Evolutionary conservation across 2,113 vertebrate species (phyloP).

Genomic region (Oenanthe melanoleuca): DNA sequence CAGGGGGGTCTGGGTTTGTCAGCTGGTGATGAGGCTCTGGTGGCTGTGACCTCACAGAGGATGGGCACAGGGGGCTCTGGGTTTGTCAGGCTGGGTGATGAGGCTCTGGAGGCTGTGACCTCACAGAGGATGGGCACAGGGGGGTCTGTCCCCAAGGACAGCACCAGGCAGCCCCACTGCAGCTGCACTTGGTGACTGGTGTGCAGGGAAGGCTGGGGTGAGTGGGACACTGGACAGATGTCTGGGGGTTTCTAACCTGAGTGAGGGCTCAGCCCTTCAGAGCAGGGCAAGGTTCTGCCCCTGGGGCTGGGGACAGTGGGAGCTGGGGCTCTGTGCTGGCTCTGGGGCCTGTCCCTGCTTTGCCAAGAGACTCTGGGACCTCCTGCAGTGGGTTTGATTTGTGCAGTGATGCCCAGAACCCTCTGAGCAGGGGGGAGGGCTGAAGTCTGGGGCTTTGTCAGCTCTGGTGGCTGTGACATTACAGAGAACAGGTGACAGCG

Average conservation of each 20-base stretch:
- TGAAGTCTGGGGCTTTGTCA: not conserved
- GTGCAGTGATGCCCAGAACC: not conserved
- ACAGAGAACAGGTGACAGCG: not conserved
- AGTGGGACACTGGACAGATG: too few species aligned
- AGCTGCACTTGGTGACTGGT: accelerated
- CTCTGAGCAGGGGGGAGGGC: not conserved
- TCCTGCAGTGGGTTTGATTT: not conserved
- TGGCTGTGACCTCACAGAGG: not conserved
- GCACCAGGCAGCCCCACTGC: not conserved
- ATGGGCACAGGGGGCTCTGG: not conserved
- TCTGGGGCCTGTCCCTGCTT: not conserved
- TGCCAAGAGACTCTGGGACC: not conserved
- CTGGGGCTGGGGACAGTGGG: not conserved
- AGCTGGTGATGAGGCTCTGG: not conserved
- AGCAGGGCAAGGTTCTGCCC: not conserved
- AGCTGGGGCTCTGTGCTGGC: not conserved
- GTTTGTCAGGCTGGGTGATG: not conserved
- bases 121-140: not conserved
- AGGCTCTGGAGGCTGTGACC: not conserved
- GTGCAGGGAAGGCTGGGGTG: not conserved
- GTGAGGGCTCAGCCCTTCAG: not conserved
- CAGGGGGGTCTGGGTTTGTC: not conserved
- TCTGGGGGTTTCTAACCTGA: not conserved
- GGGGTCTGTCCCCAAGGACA: not conserved
- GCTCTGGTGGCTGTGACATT: not conserved